Conservation (phyloP, 2,797 vertebrate species). For the Danio jaintianensis region DNA sequence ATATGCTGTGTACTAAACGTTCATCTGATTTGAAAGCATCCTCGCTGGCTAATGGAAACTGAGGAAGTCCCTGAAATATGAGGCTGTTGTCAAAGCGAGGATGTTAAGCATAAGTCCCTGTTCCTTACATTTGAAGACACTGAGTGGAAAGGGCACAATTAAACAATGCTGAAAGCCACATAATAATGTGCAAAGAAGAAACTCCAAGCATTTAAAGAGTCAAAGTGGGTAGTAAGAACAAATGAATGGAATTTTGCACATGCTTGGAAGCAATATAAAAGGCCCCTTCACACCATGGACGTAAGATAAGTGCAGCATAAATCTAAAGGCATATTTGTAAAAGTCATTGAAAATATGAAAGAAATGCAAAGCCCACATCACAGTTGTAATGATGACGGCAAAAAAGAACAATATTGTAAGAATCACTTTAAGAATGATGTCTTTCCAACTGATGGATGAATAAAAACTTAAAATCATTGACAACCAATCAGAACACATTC, state of each 20-base stretch:
- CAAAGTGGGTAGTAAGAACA: conserved; percentile 16
- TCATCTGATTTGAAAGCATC: conserved; percentile 52
- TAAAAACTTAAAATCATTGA: too few relatives aligned
- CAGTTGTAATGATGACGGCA: too few relatives aligned
- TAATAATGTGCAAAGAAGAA: conserved; percentile 21
- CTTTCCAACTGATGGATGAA: too few relatives aligned
- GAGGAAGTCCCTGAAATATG: conserved; percentile 37
- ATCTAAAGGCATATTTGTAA: too few relatives aligned
- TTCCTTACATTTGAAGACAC: conserved; percentile 61
- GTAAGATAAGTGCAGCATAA: too few relatives aligned
- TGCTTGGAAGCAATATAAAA: neutral
- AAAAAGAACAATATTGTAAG: too few relatives aligned
- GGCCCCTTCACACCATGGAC: too few relatives aligned
- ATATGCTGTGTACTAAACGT: conserved; percentile 26
- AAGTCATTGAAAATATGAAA: too few relatives aligned
- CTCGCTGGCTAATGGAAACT: conserved; percentile 37
- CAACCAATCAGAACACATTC: too few relatives aligned
- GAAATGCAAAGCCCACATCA: too few relatives aligned
- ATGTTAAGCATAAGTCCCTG: conserved; percentile 27
- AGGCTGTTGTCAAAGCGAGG: conserved; percentile 40
- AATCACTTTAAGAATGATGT: too few relatives aligned
- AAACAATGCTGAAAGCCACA: conserved; percentile 46
- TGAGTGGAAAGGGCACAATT: conserved; percentile 55
- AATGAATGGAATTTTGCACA: conserved; percentile 5
- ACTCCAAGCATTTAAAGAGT: conserved; percentile 11